Evolutionary conservation across 2,888 invertebrate genomes (phyloP).

Genomic region (Geophilus truncorum): DNA sequence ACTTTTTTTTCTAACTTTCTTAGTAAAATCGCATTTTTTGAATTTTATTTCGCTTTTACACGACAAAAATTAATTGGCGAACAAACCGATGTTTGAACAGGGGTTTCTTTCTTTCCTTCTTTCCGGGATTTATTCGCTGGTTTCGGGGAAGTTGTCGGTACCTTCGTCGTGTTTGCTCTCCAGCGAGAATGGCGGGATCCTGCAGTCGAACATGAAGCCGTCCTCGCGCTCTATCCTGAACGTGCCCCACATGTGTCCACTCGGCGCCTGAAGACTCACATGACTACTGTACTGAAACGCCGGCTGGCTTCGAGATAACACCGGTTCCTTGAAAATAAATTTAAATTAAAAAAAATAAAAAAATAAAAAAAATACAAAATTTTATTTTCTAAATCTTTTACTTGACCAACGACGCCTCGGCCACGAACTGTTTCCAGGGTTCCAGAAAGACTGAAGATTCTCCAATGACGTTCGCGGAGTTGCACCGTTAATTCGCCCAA

Average conservation of each 20-base stretch:
- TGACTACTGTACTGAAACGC: slow-evolving; percentile 98
- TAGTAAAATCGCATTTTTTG: too few relatives aligned
- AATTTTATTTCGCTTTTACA: not conserved
- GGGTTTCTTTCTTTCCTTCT: too few relatives aligned
- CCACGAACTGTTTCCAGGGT: slow-evolving; percentile 87
- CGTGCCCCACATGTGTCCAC: slow-evolving; percentile 98
- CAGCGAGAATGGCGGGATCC: slow-evolving; percentile 94
- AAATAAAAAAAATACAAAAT: not conserved
- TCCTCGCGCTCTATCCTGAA: slow-evolving; percentile 96
- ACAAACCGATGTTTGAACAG: not conserved
- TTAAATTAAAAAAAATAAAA: not conserved
- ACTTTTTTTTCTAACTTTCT: too few relatives aligned
- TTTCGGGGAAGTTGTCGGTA: not conserved
- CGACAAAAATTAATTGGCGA: not conserved
- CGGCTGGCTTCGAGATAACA: slow-evolving; percentile 76
- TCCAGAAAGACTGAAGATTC: slow-evolving; percentile 81
- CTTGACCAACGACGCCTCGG: slow-evolving; percentile 86
- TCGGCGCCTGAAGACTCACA: slow-evolving; percentile 92
- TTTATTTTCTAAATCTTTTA: slow-evolving; percentile 40
- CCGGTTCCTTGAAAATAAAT: slow-evolving; percentile 66
- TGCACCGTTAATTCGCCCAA: slow-evolving; percentile 83
- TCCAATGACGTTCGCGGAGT: slow-evolving; percentile 94
- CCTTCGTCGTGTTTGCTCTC: slow-evolving; percentile 82
- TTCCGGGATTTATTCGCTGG: not conserved
- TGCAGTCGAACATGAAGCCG: slow-evolving; percentile 92